phyloP scores from a whole-genome alignment of 1,140 invertebrate species.

The Vanessa tameamea region DNA sequence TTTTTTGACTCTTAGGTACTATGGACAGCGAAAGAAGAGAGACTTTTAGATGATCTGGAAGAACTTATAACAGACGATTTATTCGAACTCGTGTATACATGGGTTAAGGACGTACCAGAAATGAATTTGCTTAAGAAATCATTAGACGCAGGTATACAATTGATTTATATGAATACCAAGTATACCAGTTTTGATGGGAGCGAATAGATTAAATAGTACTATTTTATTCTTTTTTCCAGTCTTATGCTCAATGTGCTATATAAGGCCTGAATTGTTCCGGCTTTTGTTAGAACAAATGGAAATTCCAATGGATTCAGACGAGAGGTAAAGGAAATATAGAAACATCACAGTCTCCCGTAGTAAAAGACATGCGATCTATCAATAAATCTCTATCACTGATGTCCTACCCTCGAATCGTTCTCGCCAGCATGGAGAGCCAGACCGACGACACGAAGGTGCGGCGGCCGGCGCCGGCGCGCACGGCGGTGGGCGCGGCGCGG shows the following conservation, averaged over 20 bases:
- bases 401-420: too few species aligned
- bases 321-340: conserved; percentile 49
- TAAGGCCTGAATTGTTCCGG: conserved; percentile 88
- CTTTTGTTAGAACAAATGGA: conserved; percentile 87
- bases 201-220: neutral
- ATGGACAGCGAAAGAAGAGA: conserved; percentile 87
- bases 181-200: neutral
- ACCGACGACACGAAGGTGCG: conserved; percentile 87
- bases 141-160: conserved; percentile 81
- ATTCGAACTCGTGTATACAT: conserved; percentile 88
- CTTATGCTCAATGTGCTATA: conserved; percentile 91
- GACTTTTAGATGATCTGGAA: conserved; percentile 83
- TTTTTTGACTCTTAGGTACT: conserved; percentile 84
- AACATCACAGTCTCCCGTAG: too few species aligned
- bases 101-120: conserved; percentile 85
- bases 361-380: too few species aligned
- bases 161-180: neutral
- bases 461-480: conserved; percentile 57
- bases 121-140: conserved; percentile 88
- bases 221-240: conserved; percentile 80
- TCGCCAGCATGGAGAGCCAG: conserved; percentile 78
- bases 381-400: too few species aligned
- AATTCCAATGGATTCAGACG: conserved; percentile 81
- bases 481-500: conserved; percentile 73
- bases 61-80: conserved; percentile 85